A percentile compares a stretch with the other conserved stretches of the same genome.
Evolutionary conservation across 2,888 invertebrate species (phyloP).

Genomic region (Galerucella pusilla): DNA sequence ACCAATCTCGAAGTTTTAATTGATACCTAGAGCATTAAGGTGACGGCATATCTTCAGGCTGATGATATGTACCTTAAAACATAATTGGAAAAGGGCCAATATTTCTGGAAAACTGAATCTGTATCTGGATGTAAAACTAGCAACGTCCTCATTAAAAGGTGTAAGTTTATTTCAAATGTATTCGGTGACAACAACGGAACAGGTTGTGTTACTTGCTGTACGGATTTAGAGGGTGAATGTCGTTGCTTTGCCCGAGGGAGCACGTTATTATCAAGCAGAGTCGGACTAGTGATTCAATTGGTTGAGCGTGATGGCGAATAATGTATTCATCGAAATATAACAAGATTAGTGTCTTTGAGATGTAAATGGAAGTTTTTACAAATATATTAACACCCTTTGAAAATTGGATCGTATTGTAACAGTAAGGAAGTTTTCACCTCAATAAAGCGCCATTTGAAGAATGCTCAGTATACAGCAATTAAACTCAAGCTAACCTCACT

Average conservation of each 20-base stretch:
- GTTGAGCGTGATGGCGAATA: not conserved
- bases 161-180: constrained; percentile 47
- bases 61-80: constrained; percentile 4
- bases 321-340: not conserved
- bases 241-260: constrained; percentile 43
- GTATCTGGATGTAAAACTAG: constrained; percentile 19
- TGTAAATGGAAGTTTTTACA: no score
- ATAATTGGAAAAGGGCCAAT: constrained; percentile 24
- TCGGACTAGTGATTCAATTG: constrained; percentile 19
- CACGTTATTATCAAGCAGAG: constrained; percentile 48
- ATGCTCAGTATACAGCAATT: no score
- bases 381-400: no score
- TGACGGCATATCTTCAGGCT: not conserved
- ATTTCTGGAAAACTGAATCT: constrained; percentile 24
- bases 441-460: no score
- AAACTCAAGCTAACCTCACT: no score
- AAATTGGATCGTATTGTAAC: no score
- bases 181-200: constrained; percentile 49
- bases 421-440: no score
- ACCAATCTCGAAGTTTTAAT: not conserved
- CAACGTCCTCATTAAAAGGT: constrained; percentile 50
- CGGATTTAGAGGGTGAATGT: constrained; percentile 40
- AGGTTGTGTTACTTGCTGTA: constrained; percentile 33
- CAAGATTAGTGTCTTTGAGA: no score
- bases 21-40: constrained; percentile 1